Conservation (phyloP, 2,113 vertebrate species). For the Nannobrachium achirus region DNA sequence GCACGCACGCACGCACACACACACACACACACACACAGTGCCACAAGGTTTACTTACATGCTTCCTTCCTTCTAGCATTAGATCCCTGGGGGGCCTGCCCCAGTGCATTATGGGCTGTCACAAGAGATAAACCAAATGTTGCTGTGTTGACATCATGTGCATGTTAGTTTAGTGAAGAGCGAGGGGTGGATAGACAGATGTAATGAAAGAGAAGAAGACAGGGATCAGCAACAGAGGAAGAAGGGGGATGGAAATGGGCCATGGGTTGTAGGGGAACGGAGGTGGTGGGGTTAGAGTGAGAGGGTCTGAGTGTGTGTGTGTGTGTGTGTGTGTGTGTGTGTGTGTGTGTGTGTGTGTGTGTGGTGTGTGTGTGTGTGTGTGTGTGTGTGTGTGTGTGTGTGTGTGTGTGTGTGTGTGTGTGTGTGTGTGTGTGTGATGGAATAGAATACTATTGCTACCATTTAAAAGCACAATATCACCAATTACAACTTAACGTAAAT, state of each 20-base stretch:
- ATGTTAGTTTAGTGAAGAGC: conserved; percentile 56
- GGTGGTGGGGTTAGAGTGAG: conserved; percentile 1
- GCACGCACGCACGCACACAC: not conserved
- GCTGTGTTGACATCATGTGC: conserved; percentile 59
- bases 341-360: no score
- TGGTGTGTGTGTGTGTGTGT: not conserved
- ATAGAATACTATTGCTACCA: no score
- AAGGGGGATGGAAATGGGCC: conserved; percentile 3
- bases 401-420: no score
- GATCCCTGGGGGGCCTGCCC: conserved; percentile 43
- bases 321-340: no score
- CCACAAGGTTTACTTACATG: not conserved
- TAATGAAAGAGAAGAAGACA: not conserved
- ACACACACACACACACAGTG: not conserved
- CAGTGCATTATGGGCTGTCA: conserved; percentile 54
- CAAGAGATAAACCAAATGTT: conserved; percentile 67
- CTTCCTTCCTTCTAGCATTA: conserved; percentile 49
- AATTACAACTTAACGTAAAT: no score
- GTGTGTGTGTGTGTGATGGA: no score
- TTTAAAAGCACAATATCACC: no score
- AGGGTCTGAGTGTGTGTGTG: not conserved
- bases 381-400: no score
- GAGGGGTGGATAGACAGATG: conserved; percentile 3
- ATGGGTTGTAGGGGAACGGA: conserved; percentile 12
- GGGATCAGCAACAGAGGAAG: not conserved